Percentiles rank a stretch among this genome's conserved stretches.
Conservation (phyloP, 2,888 invertebrate species). For the Lordiphosa fenestrarum region DNA sequence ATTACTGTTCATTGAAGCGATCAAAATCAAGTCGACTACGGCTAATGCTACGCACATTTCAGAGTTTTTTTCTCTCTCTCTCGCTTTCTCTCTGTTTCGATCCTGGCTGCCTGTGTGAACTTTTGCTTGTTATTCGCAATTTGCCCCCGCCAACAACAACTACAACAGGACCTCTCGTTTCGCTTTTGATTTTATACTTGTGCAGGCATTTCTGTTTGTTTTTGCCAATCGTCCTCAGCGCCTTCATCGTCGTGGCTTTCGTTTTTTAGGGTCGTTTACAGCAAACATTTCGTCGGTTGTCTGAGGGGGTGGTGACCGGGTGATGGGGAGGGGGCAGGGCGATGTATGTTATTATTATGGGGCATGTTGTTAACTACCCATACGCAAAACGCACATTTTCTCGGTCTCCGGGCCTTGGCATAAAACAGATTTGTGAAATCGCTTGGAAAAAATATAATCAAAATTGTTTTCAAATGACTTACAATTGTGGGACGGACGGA, state of each 20-base stretch:
- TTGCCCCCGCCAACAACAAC: constrained; percentile 48
- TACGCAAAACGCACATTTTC: constrained; percentile 60
- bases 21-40: constrained; percentile 75
- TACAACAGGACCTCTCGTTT: constrained; percentile 14
- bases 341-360: constrained; percentile 74
- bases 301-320: background rate
- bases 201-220: constrained; percentile 62
- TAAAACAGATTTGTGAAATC: constrained; percentile 76
- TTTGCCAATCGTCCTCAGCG: constrained; percentile 31
- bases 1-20: constrained; percentile 76
- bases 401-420: constrained; percentile 40
- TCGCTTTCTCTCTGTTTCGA: constrained; percentile 13
- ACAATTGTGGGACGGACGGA: constrained; percentile 47
- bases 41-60: constrained; percentile 70
- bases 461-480: constrained; percentile 76
- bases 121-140: constrained; percentile 73
- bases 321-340: background rate
- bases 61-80: constrained; percentile 7
- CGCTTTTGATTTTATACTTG: constrained; percentile 60
- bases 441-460: constrained; percentile 77
- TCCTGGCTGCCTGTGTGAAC: constrained; percentile 44
- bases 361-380: constrained; percentile 75
- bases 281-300: constrained; percentile 57
- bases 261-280: constrained; percentile 73
- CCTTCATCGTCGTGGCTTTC: constrained; percentile 36